Evolutionary conservation across 2,797 vertebrate species (phyloP), one percentile per base, ranked within the genome.

Genomic region (Neomorphus geoffroyi): DNA sequence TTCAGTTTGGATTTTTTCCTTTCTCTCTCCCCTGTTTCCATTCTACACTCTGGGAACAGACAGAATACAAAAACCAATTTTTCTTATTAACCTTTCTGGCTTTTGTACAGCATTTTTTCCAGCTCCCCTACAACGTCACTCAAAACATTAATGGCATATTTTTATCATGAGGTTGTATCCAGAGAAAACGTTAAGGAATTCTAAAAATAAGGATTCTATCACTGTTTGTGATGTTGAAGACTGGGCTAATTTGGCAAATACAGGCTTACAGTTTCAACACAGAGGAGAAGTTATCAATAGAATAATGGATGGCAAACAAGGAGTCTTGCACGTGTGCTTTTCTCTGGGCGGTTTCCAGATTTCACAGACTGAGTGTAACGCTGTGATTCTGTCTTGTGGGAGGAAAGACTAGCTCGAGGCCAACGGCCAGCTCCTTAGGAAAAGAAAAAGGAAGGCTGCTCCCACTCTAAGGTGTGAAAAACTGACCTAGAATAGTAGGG

Each of bases 331-430:
- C 6, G 33, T 62, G 54, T 32, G 45, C 66, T 77, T 79, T 88
- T 81, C 88, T 88, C 77, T 77, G 92, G 21, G 88, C 19, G 13
- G 30, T 94, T 94, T 94, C 88, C 91, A 94, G 73, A 54, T 90
- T 82, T 86, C 67, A 33, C 64, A 88, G 60, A 1, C 45, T 23
- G 67, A 83, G 70, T 8, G 23, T 80, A 88, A 77, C 66, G 6
- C 73, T 57, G 30, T 33, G 41, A 84, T 92, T 86, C 80, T 85
- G 80, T 46, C 80, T 80, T 62, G 39, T 23, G 41, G 85, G 65
- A 95, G 87, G 73, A 90, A 86, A 91, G 93, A 85, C 74, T 58
- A 22, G 53, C 67, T 91, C 2, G 2, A 82, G 67, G 83, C 90
- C 77, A 83, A 73, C 67, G 86, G 89, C 73, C 54, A 66, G 39